A percentile compares a stretch with the other conserved stretches of the same genome.
phyloP scores from a whole-genome alignment of 2,797 vertebrate genomes.

The Coendou prehensilis region DNA sequence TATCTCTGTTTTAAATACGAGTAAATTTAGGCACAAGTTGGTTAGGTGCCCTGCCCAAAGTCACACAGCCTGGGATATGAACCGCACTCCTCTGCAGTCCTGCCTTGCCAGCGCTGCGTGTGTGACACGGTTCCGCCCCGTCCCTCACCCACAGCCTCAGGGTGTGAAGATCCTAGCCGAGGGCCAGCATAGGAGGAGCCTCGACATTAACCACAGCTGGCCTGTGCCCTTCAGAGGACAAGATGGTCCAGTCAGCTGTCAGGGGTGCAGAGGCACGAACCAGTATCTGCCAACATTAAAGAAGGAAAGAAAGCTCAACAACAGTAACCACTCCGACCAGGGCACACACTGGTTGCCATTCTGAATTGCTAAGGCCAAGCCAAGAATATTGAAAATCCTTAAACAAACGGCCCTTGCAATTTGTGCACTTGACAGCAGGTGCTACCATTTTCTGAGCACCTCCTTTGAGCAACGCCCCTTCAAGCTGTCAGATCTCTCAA shows the following conservation, averaged over 20 bases:
- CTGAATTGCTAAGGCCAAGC: background rate
- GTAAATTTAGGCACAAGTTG: background rate
- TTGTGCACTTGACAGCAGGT: background rate
- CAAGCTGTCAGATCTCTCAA: background rate
- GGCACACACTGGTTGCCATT: constrained; percentile 61
- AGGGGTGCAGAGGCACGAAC: background rate
- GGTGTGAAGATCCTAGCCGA: background rate
- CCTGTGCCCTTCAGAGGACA: background rate
- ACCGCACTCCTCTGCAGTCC: background rate
- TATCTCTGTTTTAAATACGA: constrained; percentile 35
- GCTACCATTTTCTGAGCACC: background rate
- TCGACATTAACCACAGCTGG: background rate
- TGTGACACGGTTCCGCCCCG: fast-evolving
- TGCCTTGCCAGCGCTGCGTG: too few species aligned
- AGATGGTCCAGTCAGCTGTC: background rate
- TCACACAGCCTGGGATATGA: background rate
- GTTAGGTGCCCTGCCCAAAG: background rate
- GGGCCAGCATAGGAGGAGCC: background rate
- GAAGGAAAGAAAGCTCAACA: constrained; percentile 9
- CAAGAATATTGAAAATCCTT: constrained; percentile 51
- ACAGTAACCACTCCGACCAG: background rate
- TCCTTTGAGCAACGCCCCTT: background rate
- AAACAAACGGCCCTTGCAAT: background rate
- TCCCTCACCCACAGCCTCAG: background rate
- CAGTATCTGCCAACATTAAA: constrained; percentile 1